phyloP scores from a whole-genome alignment of 2,113 vertebrate species.

The Vombatus ursinus region DNA sequence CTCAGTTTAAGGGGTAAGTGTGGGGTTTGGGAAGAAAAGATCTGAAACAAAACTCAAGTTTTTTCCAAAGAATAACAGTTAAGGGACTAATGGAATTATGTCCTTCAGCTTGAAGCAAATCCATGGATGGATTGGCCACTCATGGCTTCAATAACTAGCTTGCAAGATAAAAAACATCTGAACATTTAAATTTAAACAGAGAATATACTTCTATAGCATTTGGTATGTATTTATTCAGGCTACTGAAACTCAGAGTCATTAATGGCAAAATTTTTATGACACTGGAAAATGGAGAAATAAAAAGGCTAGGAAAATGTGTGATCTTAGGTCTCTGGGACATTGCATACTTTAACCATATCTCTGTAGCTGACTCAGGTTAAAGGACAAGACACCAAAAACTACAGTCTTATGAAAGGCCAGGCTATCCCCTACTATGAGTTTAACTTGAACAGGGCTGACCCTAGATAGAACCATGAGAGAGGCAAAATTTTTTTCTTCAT shows the following conservation, averaged over 20 bases:
- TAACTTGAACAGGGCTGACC: not conserved
- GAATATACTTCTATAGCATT: not conserved
- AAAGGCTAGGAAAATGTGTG: not conserved
- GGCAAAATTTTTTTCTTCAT: not conserved
- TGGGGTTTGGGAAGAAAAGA: slow-evolving; percentile 4
- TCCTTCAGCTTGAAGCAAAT: not conserved
- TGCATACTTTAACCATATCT: not conserved
- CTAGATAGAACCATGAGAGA: not conserved
- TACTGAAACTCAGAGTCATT: not conserved
- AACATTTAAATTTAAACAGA: not conserved
- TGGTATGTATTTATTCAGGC: not conserved
- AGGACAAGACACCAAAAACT: not conserved
- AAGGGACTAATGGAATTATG: not conserved
- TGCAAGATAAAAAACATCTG: not conserved
- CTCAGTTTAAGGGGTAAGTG: slow-evolving; percentile 14
- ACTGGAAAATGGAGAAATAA: not conserved
- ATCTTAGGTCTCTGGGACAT: not conserved
- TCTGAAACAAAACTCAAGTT: not conserved
- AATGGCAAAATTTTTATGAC: not conserved
- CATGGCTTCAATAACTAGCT: not conserved
- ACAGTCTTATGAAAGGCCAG: not conserved
- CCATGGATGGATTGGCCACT: not conserved
- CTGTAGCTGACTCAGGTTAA: not conserved
- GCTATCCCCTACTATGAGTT: not conserved
- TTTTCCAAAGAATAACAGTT: not conserved